Conservation (phyloP, 1,140 invertebrate species). For the Pogonomyrmex barbatus region DNA sequence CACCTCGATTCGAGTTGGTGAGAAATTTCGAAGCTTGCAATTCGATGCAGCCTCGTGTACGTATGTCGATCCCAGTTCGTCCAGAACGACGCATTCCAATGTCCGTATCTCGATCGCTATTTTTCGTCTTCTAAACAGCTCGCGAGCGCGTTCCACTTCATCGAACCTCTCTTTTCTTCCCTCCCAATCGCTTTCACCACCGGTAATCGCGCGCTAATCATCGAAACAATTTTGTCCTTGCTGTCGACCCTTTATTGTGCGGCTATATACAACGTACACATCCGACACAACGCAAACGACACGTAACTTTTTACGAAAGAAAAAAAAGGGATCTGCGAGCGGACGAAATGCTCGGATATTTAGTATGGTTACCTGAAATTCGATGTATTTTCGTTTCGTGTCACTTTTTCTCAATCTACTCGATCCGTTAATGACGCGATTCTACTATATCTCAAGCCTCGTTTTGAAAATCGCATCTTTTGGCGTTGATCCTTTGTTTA, state of each 20-base stretch:
- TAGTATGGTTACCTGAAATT: not conserved
- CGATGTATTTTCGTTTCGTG: not conserved
- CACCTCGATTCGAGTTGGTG: not conserved
- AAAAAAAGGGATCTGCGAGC: not conserved
- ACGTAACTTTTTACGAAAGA: not conserved
- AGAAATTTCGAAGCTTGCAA: not conserved
- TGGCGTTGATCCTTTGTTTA: constrained; percentile 24
- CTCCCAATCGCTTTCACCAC: not conserved
- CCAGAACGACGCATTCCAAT: not conserved
- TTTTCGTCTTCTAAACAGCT: not conserved
- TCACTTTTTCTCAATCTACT: too few relatives aligned
- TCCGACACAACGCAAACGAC: too few relatives aligned
- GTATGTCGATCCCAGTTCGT: not conserved
- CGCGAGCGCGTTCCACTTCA: not conserved
- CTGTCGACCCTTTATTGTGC: not conserved
- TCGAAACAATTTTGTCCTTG: constrained; percentile 28
- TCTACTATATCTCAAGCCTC: too few relatives aligned
- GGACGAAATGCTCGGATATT: not conserved
- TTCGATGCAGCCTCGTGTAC: not conserved
- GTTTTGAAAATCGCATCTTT: constrained; percentile 18
- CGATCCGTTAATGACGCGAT: not conserved
- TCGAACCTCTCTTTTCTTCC: not conserved
- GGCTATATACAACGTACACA: not conserved
- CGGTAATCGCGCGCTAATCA: not conserved
- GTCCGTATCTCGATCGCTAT: not conserved